Percentiles rank a stretch among this genome's conserved stretches.
Conservation (phyloP, 2,113 vertebrate genomes). For the Dolichallabes microphthalmus region DNA sequence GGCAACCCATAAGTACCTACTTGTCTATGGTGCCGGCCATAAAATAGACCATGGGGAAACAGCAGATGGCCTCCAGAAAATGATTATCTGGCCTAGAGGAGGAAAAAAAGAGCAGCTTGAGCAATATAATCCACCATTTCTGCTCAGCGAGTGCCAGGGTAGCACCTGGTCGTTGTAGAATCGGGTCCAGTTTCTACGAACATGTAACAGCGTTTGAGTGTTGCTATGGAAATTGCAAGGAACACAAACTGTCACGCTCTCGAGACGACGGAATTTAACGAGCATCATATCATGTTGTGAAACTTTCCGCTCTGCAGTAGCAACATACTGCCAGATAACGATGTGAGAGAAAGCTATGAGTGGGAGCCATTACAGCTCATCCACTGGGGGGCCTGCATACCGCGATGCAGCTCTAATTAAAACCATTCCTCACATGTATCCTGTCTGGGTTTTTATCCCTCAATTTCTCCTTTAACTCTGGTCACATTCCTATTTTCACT, state of each 20-base stretch:
- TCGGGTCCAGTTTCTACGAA: not conserved
- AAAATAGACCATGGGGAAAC: slow-evolving; percentile 99
- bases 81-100: slow-evolving; percentile 91
- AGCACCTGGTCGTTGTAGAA: slow-evolving; percentile 11
- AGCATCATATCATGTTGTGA: not conserved
- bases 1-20: slow-evolving; percentile 69
- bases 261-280: slow-evolving; percentile 6
- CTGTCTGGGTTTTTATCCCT: too few species aligned
- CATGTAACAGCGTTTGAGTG: slow-evolving; percentile 38
- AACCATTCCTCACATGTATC: not conserved
- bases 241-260: not conserved
- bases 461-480: not conserved
- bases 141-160: not conserved
- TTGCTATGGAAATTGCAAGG: slow-evolving; percentile 55
- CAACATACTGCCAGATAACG: slow-evolving; percentile 11
- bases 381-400: not conserved
- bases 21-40: slow-evolving; percentile 98
- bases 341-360: not conserved
- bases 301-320: not conserved
- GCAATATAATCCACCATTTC: not conserved
- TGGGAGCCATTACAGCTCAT: not conserved
- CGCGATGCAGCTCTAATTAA: not conserved
- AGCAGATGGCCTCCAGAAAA: slow-evolving; percentile 99
- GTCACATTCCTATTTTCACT: not conserved
- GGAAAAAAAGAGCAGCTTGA: slow-evolving; percentile 34